Percentiles rank a stretch among this genome's conserved stretches.
phyloP scores from a whole-genome alignment of 2,888 invertebrate species.

The Cantharis lateralis region DNA sequence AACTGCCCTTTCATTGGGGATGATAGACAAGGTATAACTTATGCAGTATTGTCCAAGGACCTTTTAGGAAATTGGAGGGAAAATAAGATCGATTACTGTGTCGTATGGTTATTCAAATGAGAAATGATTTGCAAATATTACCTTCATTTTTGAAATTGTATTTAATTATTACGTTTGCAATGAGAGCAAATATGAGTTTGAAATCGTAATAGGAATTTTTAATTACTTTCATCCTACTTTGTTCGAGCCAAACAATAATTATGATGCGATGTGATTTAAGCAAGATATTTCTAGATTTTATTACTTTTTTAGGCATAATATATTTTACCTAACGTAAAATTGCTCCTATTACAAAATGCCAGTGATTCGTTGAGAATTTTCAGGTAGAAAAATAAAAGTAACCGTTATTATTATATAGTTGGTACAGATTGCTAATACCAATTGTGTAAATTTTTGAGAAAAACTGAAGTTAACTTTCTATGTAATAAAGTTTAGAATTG shows the following conservation, averaged over 20 bases:
- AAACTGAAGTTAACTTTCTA: neutral
- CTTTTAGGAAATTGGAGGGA: constrained; percentile 14
- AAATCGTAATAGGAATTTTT: neutral
- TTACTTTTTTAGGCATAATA: neutral
- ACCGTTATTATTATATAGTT: constrained; percentile 5
- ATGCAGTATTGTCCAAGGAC: constrained; percentile 25
- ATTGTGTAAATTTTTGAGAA: neutral
- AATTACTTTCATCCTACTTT: neutral
- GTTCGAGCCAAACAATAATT: neutral
- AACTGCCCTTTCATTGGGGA: constrained; percentile 25
- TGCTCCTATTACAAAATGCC: constrained; percentile 23
- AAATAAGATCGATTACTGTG: constrained; percentile 10
- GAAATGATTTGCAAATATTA: neutral
- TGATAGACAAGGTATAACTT: constrained; percentile 22
- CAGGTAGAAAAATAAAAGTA: constrained; percentile 22
- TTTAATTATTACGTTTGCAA: neutral
- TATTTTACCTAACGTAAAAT: neutral
- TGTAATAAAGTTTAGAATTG: neutral
- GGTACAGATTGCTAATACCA: constrained; percentile 10
- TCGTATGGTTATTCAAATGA: neutral
- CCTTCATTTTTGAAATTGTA: neutral
- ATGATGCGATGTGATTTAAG: neutral
- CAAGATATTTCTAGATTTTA: neutral
- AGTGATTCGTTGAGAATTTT: constrained; percentile 15
- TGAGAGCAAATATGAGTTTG: neutral